Evolutionary conservation across 2,113 vertebrate species (phyloP).

Genomic region (Struthidea cinerea): DNA sequence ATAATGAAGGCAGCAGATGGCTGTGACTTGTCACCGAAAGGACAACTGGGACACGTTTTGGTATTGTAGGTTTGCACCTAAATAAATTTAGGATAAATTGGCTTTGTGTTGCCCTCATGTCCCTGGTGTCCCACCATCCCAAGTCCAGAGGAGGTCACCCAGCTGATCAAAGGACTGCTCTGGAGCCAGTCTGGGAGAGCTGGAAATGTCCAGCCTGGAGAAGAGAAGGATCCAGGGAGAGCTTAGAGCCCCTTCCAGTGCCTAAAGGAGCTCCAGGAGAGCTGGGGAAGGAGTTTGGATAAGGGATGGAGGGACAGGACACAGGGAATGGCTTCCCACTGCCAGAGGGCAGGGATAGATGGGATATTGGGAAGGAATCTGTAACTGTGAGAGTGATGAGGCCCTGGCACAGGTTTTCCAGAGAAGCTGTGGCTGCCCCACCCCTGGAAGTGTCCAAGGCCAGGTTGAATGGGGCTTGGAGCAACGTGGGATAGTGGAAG

Average conservation of each 20-base stretch:
- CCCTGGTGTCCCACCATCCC: not conserved
- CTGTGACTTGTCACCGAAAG: not conserved
- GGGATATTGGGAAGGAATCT: not conserved
- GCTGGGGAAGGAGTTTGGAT: not conserved
- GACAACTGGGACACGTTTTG: fast-evolving
- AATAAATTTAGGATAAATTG: not conserved
- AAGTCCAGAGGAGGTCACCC: not conserved
- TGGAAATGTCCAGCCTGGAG: not conserved
- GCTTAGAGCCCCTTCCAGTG: not conserved
- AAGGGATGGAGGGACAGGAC: not conserved
- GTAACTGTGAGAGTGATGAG: not conserved
- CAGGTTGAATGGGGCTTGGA: not conserved
- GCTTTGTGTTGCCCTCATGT: not conserved
- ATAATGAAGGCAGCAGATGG: too few relatives aligned
- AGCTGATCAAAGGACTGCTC: not conserved
- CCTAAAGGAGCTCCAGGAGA: not conserved
- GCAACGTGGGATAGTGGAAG: not conserved
- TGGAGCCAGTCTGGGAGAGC: not conserved
- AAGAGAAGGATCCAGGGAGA: not conserved
- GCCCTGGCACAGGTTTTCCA: fast-evolving
- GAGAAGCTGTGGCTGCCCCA: not conserved
- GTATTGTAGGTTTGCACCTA: not conserved
- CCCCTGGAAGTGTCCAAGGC: not conserved
- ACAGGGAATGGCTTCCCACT: not conserved
- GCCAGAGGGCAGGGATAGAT: not conserved